Evolutionary conservation across 2,797 vertebrate species (phyloP), one percentile per base, ranked within the genome.

Genomic region (Sebastes minor): DNA sequence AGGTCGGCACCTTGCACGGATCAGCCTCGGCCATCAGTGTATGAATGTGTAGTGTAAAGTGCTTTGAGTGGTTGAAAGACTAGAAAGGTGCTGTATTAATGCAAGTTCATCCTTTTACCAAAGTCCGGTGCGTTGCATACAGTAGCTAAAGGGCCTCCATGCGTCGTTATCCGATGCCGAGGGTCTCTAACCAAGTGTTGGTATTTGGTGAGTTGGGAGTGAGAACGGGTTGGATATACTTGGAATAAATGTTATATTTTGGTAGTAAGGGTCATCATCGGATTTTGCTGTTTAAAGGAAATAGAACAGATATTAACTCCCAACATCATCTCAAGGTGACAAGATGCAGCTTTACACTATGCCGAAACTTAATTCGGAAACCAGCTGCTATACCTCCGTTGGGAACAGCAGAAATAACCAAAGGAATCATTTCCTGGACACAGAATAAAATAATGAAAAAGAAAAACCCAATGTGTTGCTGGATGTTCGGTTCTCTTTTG

Each of bases 171-270:
- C 38, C 14, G 5, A 42, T 42, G 38, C 13, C 14, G 13, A 42
- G 38, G 38, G 38, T 42, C 14, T 42, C 14, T 42, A 0, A 42
- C 38, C 13, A 42, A 16, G 14, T 0, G 6, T 6, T 0, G 6
- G 0, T 0, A 42, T 42, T 42, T 42, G 38, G 14, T 42, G 0
- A 42, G 2, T 16, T 6, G 38, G 38, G 38, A 0, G 38, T 42
- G 13, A 42, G 13, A 42, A 42, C 13, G 38, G 38, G 38, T 42
- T 42, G 5, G 46, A 52, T n/a, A 52, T 0, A n/a, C 46, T 52
- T n/a, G 46, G 46, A 52, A n/a, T 52, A n/a, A 52, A 52, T 52
- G 46, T n/a, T n/a, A 52, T 52, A 1, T 52, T 52, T n/a, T 52
- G 18, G 46, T 52, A 52, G 20, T 52, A n/a, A n/a, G 20, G 49